phyloP scores from a whole-genome alignment of 2,888 invertebrate species.

The Crocallis elinguaria region DNA sequence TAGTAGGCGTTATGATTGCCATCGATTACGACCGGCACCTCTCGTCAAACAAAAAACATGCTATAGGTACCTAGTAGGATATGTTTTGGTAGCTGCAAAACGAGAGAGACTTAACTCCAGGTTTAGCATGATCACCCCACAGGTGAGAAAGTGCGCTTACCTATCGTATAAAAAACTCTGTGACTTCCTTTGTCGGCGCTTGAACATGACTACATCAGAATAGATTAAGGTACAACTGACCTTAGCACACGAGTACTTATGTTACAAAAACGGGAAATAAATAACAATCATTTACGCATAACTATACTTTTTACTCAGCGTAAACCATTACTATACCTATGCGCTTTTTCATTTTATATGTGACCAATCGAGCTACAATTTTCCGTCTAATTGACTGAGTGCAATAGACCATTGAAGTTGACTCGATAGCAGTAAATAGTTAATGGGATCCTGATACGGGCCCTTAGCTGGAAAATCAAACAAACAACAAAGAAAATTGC shows the following conservation, averaged over 20 bases:
- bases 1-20: too few relatives aligned
- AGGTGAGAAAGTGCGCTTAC: too few relatives aligned
- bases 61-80: too few relatives aligned
- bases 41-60: too few relatives aligned
- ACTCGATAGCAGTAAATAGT: constrained; percentile 69
- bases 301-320: constrained; percentile 10
- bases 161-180: not conserved
- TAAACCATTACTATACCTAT: constrained; percentile 17
- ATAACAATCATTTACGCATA: constrained; percentile 2
- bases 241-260: constrained; percentile 4
- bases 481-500: constrained; percentile 26
- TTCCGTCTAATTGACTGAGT: constrained; percentile 81
- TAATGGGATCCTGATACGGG: constrained; percentile 74
- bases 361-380: constrained; percentile 69
- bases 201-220: not conserved
- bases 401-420: constrained; percentile 77
- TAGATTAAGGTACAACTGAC: constrained; percentile 3
- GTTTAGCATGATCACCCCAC: too few relatives aligned
- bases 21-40: too few relatives aligned
- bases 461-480: constrained; percentile 57
- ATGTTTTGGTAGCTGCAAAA: too few relatives aligned
- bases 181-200: constrained; percentile 8
- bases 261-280: constrained; percentile 5
- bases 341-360: constrained; percentile 31
- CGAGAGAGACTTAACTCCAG: too few relatives aligned